phyloP scores from a whole-genome alignment of 2,888 invertebrate genomes.

The Melangyna quadrimaculata region DNA sequence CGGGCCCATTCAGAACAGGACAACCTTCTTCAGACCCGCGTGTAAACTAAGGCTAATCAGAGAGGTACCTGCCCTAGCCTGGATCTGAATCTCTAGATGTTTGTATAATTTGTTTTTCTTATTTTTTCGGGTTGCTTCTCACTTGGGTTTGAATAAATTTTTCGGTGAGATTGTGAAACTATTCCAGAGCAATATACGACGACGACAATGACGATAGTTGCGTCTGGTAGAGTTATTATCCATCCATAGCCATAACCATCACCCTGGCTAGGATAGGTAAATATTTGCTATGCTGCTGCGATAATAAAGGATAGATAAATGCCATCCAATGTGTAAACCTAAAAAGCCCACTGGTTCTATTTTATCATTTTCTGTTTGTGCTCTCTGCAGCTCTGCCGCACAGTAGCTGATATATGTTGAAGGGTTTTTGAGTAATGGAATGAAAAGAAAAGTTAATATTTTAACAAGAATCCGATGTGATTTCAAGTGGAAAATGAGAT shows the following conservation, averaged over 20 bases:
- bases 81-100: conserved; percentile 32
- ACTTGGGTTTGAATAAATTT: conserved; percentile 8
- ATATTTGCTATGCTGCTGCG: conserved; percentile 69
- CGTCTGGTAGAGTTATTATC: conserved; percentile 37
- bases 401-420: conserved; percentile 51
- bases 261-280: conserved; percentile 48
- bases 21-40: not conserved
- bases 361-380: conserved; percentile 53
- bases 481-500: conserved; percentile 68
- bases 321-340: conserved; percentile 35
- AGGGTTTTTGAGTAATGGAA: not conserved
- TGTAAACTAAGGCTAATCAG: conserved; percentile 42
- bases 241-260: conserved; percentile 41
- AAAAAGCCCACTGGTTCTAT: conserved; percentile 30
- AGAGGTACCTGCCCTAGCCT: conserved; percentile 20
- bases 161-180: conserved; percentile 20
- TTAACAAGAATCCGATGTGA: conserved; percentile 64
- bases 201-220: not conserved
- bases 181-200: conserved; percentile 10
- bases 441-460: conserved; percentile 66
- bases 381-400: conserved; percentile 31
- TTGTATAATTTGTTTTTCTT: conserved; percentile 42
- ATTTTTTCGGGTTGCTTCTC: not conserved
- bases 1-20: conserved; percentile 35
- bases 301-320: conserved; percentile 68